Evolutionary conservation across 2,797 vertebrate genomes (phyloP).

Genomic region (Siniperca undulata): DNA sequence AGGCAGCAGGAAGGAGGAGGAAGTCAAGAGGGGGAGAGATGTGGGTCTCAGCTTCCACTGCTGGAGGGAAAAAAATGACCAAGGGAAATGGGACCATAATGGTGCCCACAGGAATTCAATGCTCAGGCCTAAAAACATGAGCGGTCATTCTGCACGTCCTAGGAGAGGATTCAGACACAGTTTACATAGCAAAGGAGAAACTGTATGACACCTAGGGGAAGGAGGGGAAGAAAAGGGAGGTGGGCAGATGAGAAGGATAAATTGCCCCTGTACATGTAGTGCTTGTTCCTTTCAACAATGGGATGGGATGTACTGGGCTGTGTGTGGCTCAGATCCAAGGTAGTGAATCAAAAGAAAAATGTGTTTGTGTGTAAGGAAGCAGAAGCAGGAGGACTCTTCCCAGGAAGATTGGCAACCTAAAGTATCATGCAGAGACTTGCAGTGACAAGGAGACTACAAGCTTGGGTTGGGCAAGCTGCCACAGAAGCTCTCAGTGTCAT

Average conservation of each 20-base stretch:
- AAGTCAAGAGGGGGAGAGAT: conserved; percentile 23
- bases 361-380: conserved; percentile 29
- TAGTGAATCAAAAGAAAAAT: conserved; percentile 46
- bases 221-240: neutral
- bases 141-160: conserved; percentile 44
- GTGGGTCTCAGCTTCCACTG: conserved; percentile 58
- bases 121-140: conserved; percentile 49
- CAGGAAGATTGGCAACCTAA: conserved; percentile 44
- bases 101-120: conserved; percentile 73
- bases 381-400: conserved; percentile 29
- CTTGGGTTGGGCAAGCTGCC: conserved; percentile 68
- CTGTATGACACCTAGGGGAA: conserved; percentile 21
- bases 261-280: conserved; percentile 19
- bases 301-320: conserved; percentile 16
- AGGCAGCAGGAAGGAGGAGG: conserved; percentile 59
- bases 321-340: conserved; percentile 21
- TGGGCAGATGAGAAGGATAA: conserved; percentile 33
- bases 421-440: conserved; percentile 51
- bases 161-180: conserved; percentile 39
- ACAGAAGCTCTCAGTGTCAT: conserved; percentile 79
- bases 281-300: conserved; percentile 31
- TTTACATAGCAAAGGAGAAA: conserved; percentile 26
- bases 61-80: conserved; percentile 55
- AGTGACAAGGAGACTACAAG: conserved; percentile 56
- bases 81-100: conserved; percentile 59